Conservation (phyloP, 2,888 invertebrate species). For the Fissipunctia ypsillon region DNA sequence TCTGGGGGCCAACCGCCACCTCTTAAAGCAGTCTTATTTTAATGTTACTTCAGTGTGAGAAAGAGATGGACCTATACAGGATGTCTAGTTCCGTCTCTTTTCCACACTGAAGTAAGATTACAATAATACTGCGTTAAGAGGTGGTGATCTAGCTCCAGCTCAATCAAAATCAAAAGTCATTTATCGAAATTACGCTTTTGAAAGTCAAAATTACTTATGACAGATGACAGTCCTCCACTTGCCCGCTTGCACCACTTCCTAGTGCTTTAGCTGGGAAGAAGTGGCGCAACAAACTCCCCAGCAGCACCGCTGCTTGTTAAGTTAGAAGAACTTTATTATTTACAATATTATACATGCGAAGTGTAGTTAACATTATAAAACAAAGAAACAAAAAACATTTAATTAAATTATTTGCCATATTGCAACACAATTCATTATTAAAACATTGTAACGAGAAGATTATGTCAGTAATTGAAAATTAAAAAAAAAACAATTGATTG, state of each 20-base stretch:
- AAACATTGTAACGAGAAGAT: neutral
- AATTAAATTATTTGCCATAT: neutral
- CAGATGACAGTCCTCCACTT: neutral
- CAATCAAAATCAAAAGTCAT: neutral
- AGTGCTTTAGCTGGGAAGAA: neutral
- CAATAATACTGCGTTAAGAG: too few species aligned
- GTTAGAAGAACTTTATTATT: neutral
- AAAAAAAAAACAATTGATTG: too few species aligned
- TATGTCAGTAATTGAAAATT: neutral
- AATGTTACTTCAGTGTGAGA: too few species aligned
- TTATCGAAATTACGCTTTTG: neutral
- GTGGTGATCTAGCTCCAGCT: too few species aligned
- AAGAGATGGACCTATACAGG: too few species aligned
- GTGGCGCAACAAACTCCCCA: neutral
- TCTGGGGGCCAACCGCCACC: too few species aligned
- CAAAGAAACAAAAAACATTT: neutral
- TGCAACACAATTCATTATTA: neutral
- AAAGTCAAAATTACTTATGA: neutral
- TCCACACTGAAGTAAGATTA: too few species aligned
- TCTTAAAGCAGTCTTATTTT: too few species aligned
- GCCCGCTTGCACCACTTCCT: neutral
- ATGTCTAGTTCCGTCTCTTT: too few species aligned
- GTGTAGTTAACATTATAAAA: neutral
- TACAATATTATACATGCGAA: neutral
- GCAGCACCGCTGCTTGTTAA: neutral